Conservation (phyloP, 2,113 vertebrate genomes). For the Arothron firmamentum region DNA sequence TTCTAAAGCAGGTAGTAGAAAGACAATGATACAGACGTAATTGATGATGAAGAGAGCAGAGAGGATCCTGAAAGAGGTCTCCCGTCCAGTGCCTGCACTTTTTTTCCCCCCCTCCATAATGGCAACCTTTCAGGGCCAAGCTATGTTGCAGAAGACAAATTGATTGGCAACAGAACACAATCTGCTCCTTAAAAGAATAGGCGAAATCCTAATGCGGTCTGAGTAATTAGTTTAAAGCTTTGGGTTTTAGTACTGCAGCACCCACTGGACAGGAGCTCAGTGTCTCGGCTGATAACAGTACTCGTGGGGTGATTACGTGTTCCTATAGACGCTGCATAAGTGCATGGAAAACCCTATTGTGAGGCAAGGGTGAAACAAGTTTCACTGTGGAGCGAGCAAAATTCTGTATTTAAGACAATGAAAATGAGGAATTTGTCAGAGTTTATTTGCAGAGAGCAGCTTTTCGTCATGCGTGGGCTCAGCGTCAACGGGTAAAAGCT, state of each 20-base stretch:
- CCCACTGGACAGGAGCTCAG: conserved; percentile 27
- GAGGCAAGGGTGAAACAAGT: not conserved
- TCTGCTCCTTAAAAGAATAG: conserved; percentile 64
- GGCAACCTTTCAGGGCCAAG: conserved; percentile 50
- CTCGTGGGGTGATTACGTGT: too few species aligned
- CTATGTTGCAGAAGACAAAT: conserved; percentile 65
- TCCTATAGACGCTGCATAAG: too few species aligned
- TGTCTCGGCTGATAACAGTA: conserved; percentile 40
- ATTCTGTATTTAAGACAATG: not conserved
- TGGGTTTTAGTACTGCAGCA: conserved; percentile 39
- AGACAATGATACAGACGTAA: conserved; percentile 72
- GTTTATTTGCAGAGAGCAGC: not conserved
- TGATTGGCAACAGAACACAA: conserved; percentile 64
- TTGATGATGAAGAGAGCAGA: conserved; percentile 63
- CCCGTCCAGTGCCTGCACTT: conserved; percentile 38
- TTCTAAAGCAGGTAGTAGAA: conserved; percentile 54
- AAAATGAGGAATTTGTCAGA: not conserved
- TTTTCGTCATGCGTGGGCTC: not conserved
- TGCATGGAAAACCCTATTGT: too few species aligned
- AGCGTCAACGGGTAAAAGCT: not conserved
- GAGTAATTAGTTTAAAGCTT: conserved; percentile 66
- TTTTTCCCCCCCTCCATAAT: conserved; percentile 58
- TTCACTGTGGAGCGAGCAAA: not conserved
- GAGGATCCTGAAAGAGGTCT: conserved; percentile 56
- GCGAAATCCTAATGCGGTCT: conserved; percentile 43